Conservation (phyloP, 2,888 invertebrate species). For the Chrysina gloriosa region DNA sequence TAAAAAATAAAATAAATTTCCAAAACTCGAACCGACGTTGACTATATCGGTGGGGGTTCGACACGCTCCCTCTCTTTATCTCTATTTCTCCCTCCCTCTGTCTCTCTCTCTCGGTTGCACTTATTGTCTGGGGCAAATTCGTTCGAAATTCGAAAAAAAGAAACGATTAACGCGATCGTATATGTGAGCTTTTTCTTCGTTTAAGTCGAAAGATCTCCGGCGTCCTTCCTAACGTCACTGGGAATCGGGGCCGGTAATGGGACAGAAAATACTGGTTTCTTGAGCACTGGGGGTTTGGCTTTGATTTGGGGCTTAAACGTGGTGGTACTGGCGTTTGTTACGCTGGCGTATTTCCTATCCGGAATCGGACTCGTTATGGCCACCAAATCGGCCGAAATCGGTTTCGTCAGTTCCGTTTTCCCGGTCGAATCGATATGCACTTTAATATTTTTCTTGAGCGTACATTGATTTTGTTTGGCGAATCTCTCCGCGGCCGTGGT, state of each 20-base stretch:
- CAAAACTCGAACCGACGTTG: neutral
- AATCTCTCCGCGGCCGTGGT: constrained; percentile 82
- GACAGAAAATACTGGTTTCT: constrained; percentile 71
- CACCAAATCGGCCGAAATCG: constrained; percentile 53
- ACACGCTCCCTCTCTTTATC: neutral
- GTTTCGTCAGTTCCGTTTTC: constrained; percentile 54
- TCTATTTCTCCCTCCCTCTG: neutral
- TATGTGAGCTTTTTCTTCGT: neutral
- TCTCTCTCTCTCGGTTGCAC: constrained; percentile 39
- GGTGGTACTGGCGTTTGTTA: constrained; percentile 54
- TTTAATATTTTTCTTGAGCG: constrained; percentile 77
- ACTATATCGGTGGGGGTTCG: neutral
- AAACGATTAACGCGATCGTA: neutral
- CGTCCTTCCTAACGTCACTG: constrained; percentile 44
- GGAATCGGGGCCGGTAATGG: constrained; percentile 61
- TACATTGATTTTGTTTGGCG: constrained; percentile 83
- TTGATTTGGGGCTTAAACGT: constrained; percentile 80
- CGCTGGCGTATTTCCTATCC: constrained; percentile 59
- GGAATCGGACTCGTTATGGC: constrained; percentile 59
- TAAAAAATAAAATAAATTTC: constrained; percentile 22
- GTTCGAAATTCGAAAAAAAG: neutral
- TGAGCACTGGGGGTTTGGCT: constrained; percentile 84
- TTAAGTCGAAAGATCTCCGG: constrained; percentile 46
- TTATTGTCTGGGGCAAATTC: constrained; percentile 50
- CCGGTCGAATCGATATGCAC: constrained; percentile 57